phyloP scores from a whole-genome alignment of 2,888 invertebrate species.

The Amblyjoppa proteus region DNA sequence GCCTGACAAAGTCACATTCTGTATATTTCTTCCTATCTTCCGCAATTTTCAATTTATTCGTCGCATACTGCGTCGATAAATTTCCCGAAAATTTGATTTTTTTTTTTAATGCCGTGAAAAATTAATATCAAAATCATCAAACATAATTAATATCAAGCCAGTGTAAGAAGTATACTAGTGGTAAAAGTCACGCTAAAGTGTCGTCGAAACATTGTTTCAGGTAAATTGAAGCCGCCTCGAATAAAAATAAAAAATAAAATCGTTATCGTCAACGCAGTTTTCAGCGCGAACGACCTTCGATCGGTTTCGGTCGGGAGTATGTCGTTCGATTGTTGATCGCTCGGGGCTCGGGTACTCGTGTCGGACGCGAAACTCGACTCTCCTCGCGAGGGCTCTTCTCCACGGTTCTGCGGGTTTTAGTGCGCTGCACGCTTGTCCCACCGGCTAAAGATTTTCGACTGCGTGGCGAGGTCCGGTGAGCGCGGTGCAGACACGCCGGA shows the following conservation, averaged over 20 bases:
- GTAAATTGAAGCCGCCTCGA: too few relatives aligned
- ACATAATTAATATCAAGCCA: too few relatives aligned
- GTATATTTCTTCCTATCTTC: too few relatives aligned
- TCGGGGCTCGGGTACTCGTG: constrained; percentile 22
- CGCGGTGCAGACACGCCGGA: constrained; percentile 25
- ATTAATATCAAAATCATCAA: too few relatives aligned
- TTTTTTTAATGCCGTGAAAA: too few relatives aligned
- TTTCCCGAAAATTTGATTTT: too few relatives aligned
- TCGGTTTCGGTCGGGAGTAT: constrained; percentile 50
- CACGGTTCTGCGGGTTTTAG: not conserved
- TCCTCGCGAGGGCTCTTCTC: constrained; percentile 19
- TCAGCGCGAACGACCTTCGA: constrained; percentile 15
- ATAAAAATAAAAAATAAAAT: not conserved
- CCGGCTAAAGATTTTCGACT: constrained; percentile 1
- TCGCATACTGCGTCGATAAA: too few relatives aligned
- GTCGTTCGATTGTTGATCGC: constrained; percentile 62
- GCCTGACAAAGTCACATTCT: too few relatives aligned
- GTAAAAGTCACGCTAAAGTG: too few relatives aligned
- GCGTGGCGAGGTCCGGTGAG: not conserved
- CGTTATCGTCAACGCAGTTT: constrained; percentile 19
- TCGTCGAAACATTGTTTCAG: too few relatives aligned
- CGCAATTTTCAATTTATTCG: too few relatives aligned
- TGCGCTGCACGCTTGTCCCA: not conserved
- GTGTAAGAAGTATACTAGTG: too few relatives aligned
- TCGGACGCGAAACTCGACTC: constrained; percentile 60